Conservation (phyloP, 2,113 vertebrate genomes). For the Cyphotilapia sp. region DNA sequence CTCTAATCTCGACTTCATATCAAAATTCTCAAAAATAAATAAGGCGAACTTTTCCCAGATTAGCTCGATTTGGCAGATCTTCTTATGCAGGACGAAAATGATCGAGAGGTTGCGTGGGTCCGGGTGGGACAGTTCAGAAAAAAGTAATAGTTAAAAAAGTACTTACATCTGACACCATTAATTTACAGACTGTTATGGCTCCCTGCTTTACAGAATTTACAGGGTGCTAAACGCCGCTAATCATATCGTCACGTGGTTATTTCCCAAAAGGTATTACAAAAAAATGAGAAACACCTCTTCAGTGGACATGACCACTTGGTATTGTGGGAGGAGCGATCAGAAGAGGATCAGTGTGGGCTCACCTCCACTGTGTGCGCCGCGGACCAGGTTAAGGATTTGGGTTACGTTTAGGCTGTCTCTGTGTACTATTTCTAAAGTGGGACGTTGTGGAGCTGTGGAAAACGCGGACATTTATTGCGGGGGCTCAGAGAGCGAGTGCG, state of each 20-base stretch:
- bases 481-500: not conserved
- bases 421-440: not conserved
- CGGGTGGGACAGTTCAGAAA: not conserved
- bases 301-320: not conserved
- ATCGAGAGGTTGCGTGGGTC: not conserved
- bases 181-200: not conserved
- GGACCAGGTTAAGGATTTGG: constrained; percentile 9
- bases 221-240: not conserved
- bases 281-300: not conserved
- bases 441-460: not conserved
- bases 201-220: not conserved
- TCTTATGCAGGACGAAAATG: not conserved
- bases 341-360: not conserved
- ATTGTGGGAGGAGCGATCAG: constrained; percentile 33
- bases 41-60: not conserved
- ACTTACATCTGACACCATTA: not conserved
- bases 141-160: not conserved
- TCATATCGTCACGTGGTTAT: not conserved
- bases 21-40: not conserved
- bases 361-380: not conserved
- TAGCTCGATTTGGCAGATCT: not conserved
- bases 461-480: not conserved
- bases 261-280: not conserved
- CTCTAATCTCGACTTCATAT: not conserved
- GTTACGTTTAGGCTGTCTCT: not conserved